Evolutionary conservation across 1,140 invertebrate genomes (phyloP).

Genomic region (Hermetia illucens): DNA sequence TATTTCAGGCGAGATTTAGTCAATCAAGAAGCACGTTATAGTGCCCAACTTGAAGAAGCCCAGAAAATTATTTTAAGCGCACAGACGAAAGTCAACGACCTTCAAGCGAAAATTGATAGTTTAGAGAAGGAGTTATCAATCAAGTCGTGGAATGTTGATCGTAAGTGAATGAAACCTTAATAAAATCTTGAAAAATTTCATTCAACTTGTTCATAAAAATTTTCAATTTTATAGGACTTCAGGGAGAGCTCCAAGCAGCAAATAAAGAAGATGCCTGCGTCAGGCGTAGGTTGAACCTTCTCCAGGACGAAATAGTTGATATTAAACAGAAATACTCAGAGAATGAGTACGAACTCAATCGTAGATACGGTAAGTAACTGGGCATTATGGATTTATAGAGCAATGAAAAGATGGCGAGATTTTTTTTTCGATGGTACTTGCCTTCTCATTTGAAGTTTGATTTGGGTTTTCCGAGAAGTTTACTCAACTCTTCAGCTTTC

Average conservation of each 20-base stretch:
- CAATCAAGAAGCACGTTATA: slow-evolving; percentile 36
- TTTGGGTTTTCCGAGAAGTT: too few species aligned
- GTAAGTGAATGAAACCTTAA: slow-evolving; percentile 26
- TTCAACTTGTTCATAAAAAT: slow-evolving; percentile 1
- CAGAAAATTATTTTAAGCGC: slow-evolving; percentile 32
- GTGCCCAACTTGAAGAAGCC: slow-evolving; percentile 35
- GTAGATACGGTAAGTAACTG: slow-evolving; percentile 33
- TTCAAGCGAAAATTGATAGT: slow-evolving; percentile 36
- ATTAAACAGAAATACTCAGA: slow-evolving; percentile 35
- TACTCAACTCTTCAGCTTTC: too few species aligned
- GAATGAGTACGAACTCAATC: slow-evolving; percentile 33
- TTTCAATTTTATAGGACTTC: slow-evolving; percentile 32
- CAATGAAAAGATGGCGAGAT: too few species aligned
- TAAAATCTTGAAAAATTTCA: background rate
- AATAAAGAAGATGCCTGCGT: slow-evolving; percentile 40
- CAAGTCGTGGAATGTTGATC: slow-evolving; percentile 39
- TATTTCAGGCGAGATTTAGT: slow-evolving; percentile 35
- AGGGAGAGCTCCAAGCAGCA: slow-evolving; percentile 38
- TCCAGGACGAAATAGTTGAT: slow-evolving; percentile 37
- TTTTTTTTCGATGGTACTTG: too few species aligned
- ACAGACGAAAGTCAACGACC: slow-evolving; percentile 35
- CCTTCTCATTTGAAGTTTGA: too few species aligned
- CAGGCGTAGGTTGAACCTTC: slow-evolving; percentile 33
- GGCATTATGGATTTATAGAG: too few species aligned
- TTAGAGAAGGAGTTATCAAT: slow-evolving; percentile 36